Base-by-base conservation (phyloP, 1,140 invertebrate species). In the Nylanderia fulva region DNA sequence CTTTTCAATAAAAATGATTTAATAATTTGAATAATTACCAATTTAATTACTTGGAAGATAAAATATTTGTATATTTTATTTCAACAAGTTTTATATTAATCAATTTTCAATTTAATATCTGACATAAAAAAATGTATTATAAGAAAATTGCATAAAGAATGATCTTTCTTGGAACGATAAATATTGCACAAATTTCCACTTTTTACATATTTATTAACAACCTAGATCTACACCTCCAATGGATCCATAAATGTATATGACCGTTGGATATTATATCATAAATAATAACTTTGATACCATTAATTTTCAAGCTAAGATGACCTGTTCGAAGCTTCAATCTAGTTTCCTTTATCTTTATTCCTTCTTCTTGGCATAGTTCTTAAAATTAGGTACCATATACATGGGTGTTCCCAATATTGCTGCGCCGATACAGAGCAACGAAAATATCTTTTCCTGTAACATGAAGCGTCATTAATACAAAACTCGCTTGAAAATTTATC, bases 361-460 rank as follows among this genome's bases (percentile, higher is more conserved):
- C 15, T 54, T 54, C 0, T 0, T 18, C 0, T 60, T 29, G 8
- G 11, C 18, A 33, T 45, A 82, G 0, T 48, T 71, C 24, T 72
- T 82, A 54, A 82, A 82, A 11, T 42, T 82, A 18, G 77, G 77
- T 9, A 8, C 66, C 0, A 82, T 6, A 15, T 82, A 82, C 66
- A 82, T 60, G 13, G 77, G 77, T 29, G 11, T 4, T 15, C 24
- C 0, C 13, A 79, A 15, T 13, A 68, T n/a, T 2, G 63, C 0
- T n/a, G 8, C 33, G 39, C 2, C 0, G 18, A 79, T 27, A 39
- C 76, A 68, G 0, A 54, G 0, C 0, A 42, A 15, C 8, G 45
- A 2, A 18, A 68, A 0, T 13, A 79, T 0, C 0, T 68, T 6
- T 68, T 79, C 76, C 76, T 79, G 21, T 8, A 79, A 79, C 42